Conservation (phyloP, 2,113 vertebrate species). For the Eulemur macaco region DNA sequence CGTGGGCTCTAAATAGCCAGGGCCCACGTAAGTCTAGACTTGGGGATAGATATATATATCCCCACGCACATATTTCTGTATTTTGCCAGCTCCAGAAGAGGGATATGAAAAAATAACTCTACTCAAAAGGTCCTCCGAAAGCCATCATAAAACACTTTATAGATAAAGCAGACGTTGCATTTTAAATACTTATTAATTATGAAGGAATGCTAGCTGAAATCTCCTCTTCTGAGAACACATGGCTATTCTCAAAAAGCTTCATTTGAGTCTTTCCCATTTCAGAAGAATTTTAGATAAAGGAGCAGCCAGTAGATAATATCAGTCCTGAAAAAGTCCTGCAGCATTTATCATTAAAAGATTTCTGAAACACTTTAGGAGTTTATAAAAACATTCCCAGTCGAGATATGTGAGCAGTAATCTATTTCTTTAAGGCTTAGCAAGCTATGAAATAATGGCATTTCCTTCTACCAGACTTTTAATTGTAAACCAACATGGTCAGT, state of each 20-base stretch:
- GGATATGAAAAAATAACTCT: constrained; percentile 17
- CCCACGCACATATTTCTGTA: background rate
- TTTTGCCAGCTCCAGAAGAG: constrained; percentile 35
- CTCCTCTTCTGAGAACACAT: background rate
- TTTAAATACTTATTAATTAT: background rate
- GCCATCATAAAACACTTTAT: background rate
- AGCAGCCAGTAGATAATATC: constrained; percentile 54
- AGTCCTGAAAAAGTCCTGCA: constrained; percentile 62
- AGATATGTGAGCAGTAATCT: constrained; percentile 54
- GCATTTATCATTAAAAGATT: constrained; percentile 53
- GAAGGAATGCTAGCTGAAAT: background rate
- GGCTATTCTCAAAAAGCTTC: background rate
- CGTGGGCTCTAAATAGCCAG: constrained; percentile 63
- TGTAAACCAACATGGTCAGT: constrained; percentile 72
- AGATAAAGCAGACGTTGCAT: background rate
- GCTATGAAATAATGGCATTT: constrained; percentile 74
- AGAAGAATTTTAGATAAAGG: constrained; percentile 55
- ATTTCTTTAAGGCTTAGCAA: constrained; percentile 62
- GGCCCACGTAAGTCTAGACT: constrained; percentile 65
- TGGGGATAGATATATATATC: background rate
- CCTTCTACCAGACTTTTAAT: constrained; percentile 74
- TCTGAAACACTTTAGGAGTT: constrained; percentile 64
- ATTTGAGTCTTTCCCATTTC: constrained; percentile 11
- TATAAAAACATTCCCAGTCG: constrained; percentile 61
- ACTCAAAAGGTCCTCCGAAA: background rate